Evolutionary conservation across 2,797 vertebrate species (phyloP), one percentile per base, ranked within the genome.

Genomic region (Liasis olivaceus): DNA sequence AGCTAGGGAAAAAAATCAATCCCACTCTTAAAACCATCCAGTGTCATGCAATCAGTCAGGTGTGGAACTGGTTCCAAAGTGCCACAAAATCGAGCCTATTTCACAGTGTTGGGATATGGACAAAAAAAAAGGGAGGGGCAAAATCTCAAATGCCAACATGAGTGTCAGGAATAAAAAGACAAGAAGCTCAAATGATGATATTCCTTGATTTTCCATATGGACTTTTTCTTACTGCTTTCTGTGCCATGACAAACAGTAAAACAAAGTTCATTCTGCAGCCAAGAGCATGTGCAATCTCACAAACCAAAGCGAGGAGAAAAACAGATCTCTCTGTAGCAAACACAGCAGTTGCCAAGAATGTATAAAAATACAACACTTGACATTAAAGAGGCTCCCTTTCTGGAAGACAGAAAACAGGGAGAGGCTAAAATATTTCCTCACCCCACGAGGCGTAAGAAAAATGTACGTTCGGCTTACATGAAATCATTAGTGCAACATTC

Each of bases 251-350:
- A 88, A 62, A 64, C 81, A 28, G 6, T 66, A 54, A 8, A 62
- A 22, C 42, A 66, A 90, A 42, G 15, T 31, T 87, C 77, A 47
- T 31, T 64, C 3, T 85, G 56, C 9, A 62, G 51, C 9, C 26
- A 0, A 5, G 12, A 66, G 56, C 26, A n/a, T 15, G 1, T 90
- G 58, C 31, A 64, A 26, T 26, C 62, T 51, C 0, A 26, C 15
- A 0, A 8, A 31, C 24, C 0, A 26, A 60, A 91, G 91, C 94
- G 24, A 56, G 85, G 91, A 85, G 88, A 63, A 88, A 90, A 87
- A 94, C 93, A 96, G 92, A 72, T 95, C 92, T 95, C 94, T 93
- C 88, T n/a, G 89, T 91, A 93, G 85, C 92, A 77, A 95, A 92
- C n/a, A 88, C 92, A 93, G 22, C n/a, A 14, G 69, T 0, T 95